These are phyloP conservation scores for Perdita meconis DNA, from an alignment of 2,888 invertebrate species.

Conservation along the genomic window DNA sequence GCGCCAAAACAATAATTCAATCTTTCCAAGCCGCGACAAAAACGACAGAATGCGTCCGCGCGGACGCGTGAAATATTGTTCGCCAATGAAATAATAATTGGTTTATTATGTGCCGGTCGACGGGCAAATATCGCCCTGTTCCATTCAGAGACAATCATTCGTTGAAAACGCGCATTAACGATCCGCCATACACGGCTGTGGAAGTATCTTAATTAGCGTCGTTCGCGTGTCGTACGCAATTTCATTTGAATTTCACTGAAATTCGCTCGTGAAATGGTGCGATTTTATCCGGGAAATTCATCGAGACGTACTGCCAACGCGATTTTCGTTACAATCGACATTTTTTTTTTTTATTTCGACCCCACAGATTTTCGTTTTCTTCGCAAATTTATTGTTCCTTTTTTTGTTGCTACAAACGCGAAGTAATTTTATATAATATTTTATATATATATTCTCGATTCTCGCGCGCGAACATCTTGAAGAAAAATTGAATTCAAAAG, in stretches of 20 bases:
- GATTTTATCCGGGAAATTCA: not conserved
- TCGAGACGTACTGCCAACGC: not conserved
- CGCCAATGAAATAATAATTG: slow-evolving; percentile 44
- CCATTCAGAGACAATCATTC: slow-evolving; percentile 31
- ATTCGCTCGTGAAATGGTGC: not conserved
- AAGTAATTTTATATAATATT: not conserved
- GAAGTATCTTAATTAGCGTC: slow-evolving; percentile 21
- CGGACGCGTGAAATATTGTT: slow-evolving; percentile 34
- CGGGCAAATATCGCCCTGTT: slow-evolving; percentile 11
- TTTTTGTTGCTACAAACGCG: not conserved
- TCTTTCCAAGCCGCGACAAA: slow-evolving; percentile 18
- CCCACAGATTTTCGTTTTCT: not conserved
- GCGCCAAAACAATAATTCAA: slow-evolving; percentile 46
- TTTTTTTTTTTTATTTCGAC: not conserved
- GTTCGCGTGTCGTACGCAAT: not conserved
- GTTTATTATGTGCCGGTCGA: slow-evolving; percentile 37
- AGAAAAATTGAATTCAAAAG: slow-evolving; percentile 2
- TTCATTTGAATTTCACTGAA: not conserved
- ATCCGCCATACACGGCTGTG: not conserved
- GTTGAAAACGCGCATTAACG: slow-evolving; percentile 15
- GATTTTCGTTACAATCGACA: not conserved
- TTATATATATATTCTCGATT: not conserved
- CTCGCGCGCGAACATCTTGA: not conserved
- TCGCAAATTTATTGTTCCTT: not conserved
- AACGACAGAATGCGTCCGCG: slow-evolving; percentile 30